Conservation (phyloP, 2,113 vertebrate species). For the Melanerpes aurifrons region DNA sequence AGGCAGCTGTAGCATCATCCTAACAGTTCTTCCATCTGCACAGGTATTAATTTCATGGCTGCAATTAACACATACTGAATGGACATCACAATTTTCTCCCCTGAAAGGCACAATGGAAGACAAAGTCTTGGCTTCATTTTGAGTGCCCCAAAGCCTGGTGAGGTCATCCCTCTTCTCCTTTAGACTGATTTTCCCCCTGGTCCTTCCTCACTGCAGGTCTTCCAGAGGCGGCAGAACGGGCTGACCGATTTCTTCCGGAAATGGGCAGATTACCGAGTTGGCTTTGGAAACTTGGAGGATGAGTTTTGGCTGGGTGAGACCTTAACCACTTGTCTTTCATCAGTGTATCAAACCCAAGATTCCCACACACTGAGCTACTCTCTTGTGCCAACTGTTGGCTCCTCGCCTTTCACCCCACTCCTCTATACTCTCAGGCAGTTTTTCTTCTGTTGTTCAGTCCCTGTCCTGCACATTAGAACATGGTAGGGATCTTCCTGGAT, state of each 20-base stretch:
- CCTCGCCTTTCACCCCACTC: constrained; percentile 12
- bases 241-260: constrained; percentile 95
- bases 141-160: neutral
- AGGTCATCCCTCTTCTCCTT: neutral
- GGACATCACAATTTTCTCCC: neutral
- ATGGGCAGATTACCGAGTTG: constrained; percentile 92
- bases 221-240: constrained; percentile 95
- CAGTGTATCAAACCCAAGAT: neutral
- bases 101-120: neutral
- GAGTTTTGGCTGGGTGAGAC: constrained; percentile 97
- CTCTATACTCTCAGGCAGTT: neutral
- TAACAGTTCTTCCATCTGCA: neutral
- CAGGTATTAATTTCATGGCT: neutral
- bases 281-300: constrained; percentile 96
- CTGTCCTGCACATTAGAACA: constrained; percentile 27
- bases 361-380: neutral
- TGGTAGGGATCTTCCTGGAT: neutral
- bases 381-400: neutral
- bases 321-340: neutral
- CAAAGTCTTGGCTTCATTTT: neutral
- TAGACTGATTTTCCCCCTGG: neutral
- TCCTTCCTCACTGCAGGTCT: constrained; percentile 79
- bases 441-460: constrained; percentile 46
- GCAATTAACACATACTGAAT: neutral
- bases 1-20: neutral